Base-by-base conservation (phyloP, 2,797 vertebrate genomes). In the Macroramphosus scolopax region DNA sequence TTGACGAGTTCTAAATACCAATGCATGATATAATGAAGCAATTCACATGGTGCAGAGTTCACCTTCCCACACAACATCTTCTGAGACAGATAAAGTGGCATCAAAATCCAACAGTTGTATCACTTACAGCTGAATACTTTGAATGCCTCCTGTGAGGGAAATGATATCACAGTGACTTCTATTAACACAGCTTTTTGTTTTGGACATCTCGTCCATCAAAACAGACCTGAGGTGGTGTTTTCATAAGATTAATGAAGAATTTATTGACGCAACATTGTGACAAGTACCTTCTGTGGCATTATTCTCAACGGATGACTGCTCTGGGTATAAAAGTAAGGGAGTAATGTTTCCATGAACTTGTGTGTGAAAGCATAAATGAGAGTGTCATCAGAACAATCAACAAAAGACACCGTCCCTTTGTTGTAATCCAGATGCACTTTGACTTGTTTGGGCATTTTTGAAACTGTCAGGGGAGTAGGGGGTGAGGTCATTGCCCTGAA, bases 311-410 rank as follows among this genome's bases (percentile, higher is more conserved):
- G 84, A 31, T 72, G 57, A 38, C 62, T 63, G 54, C 78, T 78
- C 42, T 87, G 85, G 7, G 89, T 89, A 28, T 89, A 91, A 44
- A 92, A 90, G 66, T 90, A 91, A 4, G 87, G 89, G 32, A 89
- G 44, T 39, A 92, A 58, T 14, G 72, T 55, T 18, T 89, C 85
- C 3, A 28, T 83, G 39, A 91, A 90, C 0, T 34, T 78, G 13
- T 88, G 52, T 2, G 52, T 68, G 26, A 89, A 91, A 4, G 17
- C 34, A 68, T 79, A 78, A 15, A 92, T 48, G 8, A 67, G 62
- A 2, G 56, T 51, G 4, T 82, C 64, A 4, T 83, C 66, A 4
- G 20, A 47, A 1, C 39, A 31, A 25, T 88, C 78, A 40, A 34
- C 73, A 50, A 92, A 91, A 11, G 75, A 68, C 48, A 91, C 53